Evolutionary conservation across 2,888 invertebrate species (phyloP), one percentile per base, ranked within the genome.

Genomic region (Clepsis dumicolana): DNA sequence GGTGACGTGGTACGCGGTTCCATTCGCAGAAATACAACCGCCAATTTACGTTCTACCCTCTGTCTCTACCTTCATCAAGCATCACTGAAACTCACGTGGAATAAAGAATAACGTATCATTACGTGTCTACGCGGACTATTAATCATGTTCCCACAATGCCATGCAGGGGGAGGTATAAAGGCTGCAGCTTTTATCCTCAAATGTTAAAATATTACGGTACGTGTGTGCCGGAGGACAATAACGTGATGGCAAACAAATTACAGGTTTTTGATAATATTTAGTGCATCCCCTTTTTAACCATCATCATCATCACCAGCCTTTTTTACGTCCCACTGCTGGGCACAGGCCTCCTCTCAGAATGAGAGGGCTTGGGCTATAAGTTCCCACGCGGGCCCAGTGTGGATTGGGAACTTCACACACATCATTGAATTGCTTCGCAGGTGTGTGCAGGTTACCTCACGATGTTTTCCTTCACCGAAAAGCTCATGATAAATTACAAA

Each of bases 111-210:
- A 80, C 85, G 82, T 86, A 88, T 90, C 91, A 89, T 88, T 89
- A 90, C 83, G 84, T 80, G 80, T 77, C 79, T 74, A 67, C 72
- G 75, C 80, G 70, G 74, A 80, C 84, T 84, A 92, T 93, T 89
- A 91, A 92, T 92, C 91, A 92, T 87, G 76, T 83, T 87, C 80
- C 79, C 87, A 93, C 92, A 93, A 92, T 91, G 85, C 84, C 81
- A 74, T 75, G 65, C 71, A 73, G 84, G 87, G 88, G 84, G 80
- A 75, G 78, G 77, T 78, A 86, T 83, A 86, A 87, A 86, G 86
- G 87, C 85, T 89, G 90, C 77, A 83, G 82, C 83, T 80, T 86
- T 89, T 88, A 88, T 85, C 82, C 80, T 77, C 73, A 84, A 86
- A 85, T 84, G 84, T 84, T 85, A 82, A 48, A 78, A 78, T 81